Base-by-base conservation (phyloP, 2,113 vertebrate species). In the Chrysemys picta region DNA sequence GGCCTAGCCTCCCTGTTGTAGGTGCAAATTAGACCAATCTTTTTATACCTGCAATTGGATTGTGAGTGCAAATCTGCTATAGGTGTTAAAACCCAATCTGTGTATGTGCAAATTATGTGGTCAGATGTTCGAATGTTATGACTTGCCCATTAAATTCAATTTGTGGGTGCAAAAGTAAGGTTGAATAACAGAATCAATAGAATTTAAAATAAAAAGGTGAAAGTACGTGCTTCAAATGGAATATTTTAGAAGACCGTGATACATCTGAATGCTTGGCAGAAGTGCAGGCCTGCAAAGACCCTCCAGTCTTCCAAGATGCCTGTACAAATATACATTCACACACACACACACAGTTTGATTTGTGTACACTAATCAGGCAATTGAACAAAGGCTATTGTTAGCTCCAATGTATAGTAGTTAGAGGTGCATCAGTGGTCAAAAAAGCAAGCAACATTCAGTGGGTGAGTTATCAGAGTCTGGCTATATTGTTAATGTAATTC, bases 401-500 rank as follows among this genome's bases (percentile, higher is more conserved):
- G 38, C 90, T 89, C 57, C 91, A 52, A 80, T 87, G 91, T 69
- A 42, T 10, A 59, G 65, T 89, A 72, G n/a, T 82, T 91, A 88
- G 87, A 96, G 84, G 88, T 89, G 81, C 84, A 72, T 62, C 10
- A 72, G 82, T 4, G 47, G n/a, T 6, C 75, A 80, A 80, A 82
- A 53, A 78, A 69, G 83, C 42, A 31, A 75, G 38, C 35, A 38
- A 38, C 35, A 38, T 72, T 38, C 16, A 82, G 52, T 90, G 88
- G 31, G 16, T 31, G 27, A 62, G 27, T 57, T 57, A 57, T 57
- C 62, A 35, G 35, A 69, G 31, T 69, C 62, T 69, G 62, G 31
- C 62, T 69, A n/a, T n/a, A 19, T 69, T 69, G 29, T 69, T 69
- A 69, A 69, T 69, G 62, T 19, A 72, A 72, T 72, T 72, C 12